Evolutionary conservation across 2,888 invertebrate species (phyloP), one percentile per base, ranked within the genome.

Genomic region (Sclerodermus sp.): DNA sequence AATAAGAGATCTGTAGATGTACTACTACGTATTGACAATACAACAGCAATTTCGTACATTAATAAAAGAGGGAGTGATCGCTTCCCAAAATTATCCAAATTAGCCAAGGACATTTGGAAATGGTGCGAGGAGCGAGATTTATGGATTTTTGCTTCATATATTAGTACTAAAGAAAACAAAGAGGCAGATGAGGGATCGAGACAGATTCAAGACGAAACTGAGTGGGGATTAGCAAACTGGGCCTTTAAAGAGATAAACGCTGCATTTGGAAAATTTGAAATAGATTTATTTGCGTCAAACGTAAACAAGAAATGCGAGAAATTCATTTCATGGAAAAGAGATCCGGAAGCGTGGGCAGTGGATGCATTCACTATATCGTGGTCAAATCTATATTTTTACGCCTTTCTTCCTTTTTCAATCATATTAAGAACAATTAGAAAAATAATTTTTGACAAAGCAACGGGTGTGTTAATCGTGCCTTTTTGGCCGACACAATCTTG

Each of bases 101-200:
- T 49, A 12, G 18, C 52, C 10, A 34, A 38, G 17, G 8, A 58
- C 41, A 66, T 71, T 12, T 56, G 58, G 56, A 40, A 53, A n/a
- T 58, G 45, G 49, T 55, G 55, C 39, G 44, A 53, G 12, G 13
- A 18, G 9, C 34, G 51, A 8, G 46, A 60, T 23, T 43, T 58
- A 15, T 58, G 48, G 57, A 30, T 73, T 6, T 67, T 64, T 39
- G 69, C 68, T 1, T 71, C 71, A 1, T 75, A 73, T 39, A 62
- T 74, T 3, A 60, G 62, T 13, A 68, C 71, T 1, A 45, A 57
- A 39, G 63, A 70, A 12, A 74, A 72, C 44, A 42, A 16, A 34
- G 50, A 54, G 8, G 67, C 67, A 23, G 61, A 65, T 36, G 44
- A 18, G 13, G 64, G 67, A 51, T 70, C 66, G 13, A 48, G 68